Percentiles rank a stretch among this genome's conserved stretches.
phyloP scores from a whole-genome alignment of 2,797 vertebrate species.

The Mormyrops boulengeri region DNA sequence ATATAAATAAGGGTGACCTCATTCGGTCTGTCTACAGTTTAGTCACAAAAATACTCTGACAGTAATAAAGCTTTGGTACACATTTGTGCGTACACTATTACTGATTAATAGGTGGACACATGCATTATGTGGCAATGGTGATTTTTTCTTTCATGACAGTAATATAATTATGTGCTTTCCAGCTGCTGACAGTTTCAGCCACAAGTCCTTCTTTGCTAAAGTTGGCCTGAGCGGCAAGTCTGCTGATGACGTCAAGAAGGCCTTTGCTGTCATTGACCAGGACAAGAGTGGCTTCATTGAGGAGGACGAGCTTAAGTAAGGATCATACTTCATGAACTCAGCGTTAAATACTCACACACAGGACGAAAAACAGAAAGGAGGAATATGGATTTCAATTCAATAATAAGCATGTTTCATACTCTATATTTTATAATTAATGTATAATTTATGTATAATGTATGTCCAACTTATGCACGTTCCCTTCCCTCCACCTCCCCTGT shows the following conservation, averaged over 20 bases:
- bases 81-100: neutral
- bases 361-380: neutral
- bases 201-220: constrained; percentile 69
- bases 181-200: constrained; percentile 73
- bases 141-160: neutral
- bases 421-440: neutral
- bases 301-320: constrained; percentile 77
- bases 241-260: constrained; percentile 59
- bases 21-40: neutral
- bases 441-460: neutral
- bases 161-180: constrained; percentile 28
- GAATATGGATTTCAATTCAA: neutral
- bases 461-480: neutral
- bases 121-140: neutral
- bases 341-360: neutral
- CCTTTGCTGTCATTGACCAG: constrained; percentile 73
- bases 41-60: neutral
- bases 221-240: constrained; percentile 67
- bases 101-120: neutral
- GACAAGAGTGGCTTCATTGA: constrained; percentile 77
- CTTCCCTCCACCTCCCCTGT: neutral
- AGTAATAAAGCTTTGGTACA: neutral
- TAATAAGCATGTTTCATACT: neutral
- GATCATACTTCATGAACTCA: neutral
- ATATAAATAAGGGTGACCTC: neutral